Evolutionary conservation across 2,113 vertebrate species (phyloP).

Genomic region (Brienomyrus longianalis): DNA sequence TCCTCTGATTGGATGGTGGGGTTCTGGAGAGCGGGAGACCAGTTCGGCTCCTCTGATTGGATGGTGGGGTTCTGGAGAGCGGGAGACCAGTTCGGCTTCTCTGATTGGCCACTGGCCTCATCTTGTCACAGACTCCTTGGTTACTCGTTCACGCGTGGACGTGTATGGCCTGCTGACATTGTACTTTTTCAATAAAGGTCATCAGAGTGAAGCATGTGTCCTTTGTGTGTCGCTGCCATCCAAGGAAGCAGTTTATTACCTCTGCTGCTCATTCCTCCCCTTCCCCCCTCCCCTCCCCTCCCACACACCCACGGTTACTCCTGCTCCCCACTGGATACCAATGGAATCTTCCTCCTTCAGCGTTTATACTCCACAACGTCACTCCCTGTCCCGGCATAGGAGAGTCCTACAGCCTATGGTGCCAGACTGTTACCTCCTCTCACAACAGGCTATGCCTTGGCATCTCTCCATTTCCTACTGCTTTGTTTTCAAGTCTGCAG

Average conservation of each 20-base stretch:
- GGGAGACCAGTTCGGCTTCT: background rate
- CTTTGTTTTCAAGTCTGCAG: constrained; percentile 4
- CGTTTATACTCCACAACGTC: background rate
- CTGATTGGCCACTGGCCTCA: background rate
- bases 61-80: background rate
- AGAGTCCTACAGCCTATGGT: background rate
- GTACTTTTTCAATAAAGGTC: constrained; percentile 23
- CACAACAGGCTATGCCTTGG: background rate
- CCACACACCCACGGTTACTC: background rate
- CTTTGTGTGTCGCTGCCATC: background rate
- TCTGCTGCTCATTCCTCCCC: background rate
- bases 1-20: background rate
- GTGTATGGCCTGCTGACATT: constrained; percentile 8
- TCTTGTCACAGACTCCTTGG: background rate
- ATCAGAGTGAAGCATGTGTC: constrained; percentile 6
- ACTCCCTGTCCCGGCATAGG: background rate
- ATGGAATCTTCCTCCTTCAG: background rate
- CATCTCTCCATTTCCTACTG: background rate
- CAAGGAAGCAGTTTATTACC: background rate
- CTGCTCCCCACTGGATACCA: background rate
- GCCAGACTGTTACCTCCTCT: background rate
- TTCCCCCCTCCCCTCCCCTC: background rate
- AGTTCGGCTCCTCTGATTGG: background rate
- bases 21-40: background rate
- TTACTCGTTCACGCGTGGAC: background rate